phyloP scores from a whole-genome alignment of 2,888 invertebrate species.

The Toxonevra muliebris region DNA sequence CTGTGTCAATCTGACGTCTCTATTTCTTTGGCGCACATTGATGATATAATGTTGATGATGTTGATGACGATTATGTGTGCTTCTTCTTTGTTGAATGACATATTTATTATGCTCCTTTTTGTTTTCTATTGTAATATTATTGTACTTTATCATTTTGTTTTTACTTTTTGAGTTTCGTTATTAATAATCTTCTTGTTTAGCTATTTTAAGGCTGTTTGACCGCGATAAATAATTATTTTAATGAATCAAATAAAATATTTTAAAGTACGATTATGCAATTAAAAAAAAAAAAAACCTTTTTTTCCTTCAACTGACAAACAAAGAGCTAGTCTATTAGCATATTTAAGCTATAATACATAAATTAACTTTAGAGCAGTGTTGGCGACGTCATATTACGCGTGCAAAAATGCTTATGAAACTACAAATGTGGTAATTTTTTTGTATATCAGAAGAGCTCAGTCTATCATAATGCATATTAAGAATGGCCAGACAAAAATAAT shows the following conservation, averaged over 20 bases:
- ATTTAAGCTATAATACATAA: no score
- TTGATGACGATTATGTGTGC: conserved; percentile 9
- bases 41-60: conserved; percentile 8
- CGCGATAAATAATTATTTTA: conserved; percentile 62
- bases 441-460: conserved; percentile 21
- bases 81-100: conserved; percentile 33
- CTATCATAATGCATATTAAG: conserved; percentile 9
- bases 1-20: no score
- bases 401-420: conserved; percentile 1
- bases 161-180: conserved; percentile 26
- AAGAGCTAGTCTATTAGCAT: no score
- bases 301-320: no score
- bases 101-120: conserved; percentile 16
- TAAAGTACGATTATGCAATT: conserved; percentile 43
- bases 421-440: neutral
- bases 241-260: conserved; percentile 47
- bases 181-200: conserved; percentile 33
- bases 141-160: conserved; percentile 22
- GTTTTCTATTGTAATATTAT: conserved; percentile 24
- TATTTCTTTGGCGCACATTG: conserved; percentile 1
- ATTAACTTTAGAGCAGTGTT: accelerated
- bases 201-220: conserved; percentile 65
- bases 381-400: neutral
- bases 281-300: no score
- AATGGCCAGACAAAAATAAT: no score